These are phyloP conservation scores for Kryptolebias marmoratus DNA, from an alignment of 2,113 vertebrate genomes.

Conservation along the genomic window DNA sequence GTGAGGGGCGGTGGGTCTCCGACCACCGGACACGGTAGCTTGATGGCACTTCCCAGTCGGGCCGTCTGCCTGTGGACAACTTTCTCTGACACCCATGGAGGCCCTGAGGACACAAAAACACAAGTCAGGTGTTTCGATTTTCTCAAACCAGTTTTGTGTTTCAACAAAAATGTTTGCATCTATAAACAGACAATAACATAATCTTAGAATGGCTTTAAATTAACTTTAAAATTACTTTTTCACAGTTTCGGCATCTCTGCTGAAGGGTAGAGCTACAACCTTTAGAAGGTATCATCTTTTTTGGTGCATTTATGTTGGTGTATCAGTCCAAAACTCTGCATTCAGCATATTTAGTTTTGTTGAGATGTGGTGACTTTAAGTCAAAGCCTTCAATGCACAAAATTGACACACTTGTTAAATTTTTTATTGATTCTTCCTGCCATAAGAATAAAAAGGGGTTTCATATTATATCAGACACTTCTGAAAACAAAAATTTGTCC, in stretches of 20 bases:
- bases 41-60: slow-evolving; percentile 89
- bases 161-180: too few species aligned
- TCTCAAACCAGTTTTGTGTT: too few species aligned
- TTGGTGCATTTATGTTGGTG: neutral
- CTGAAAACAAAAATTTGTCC: too few species aligned
- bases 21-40: slow-evolving; percentile 93
- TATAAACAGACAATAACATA: neutral
- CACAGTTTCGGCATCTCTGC: neutral
- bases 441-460: too few species aligned
- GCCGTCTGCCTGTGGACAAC: slow-evolving; percentile 90
- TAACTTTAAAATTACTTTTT: neutral
- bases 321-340: neutral
- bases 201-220: neutral
- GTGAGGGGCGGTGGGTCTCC: slow-evolving; percentile 94
- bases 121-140: neutral
- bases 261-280: neutral
- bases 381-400: too few species aligned
- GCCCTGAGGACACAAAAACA: slow-evolving; percentile 79
- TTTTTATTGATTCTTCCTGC: too few species aligned
- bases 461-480: too few species aligned
- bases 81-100: slow-evolving; percentile 90
- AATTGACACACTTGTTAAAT: too few species aligned
- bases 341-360: neutral
- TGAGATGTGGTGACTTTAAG: neutral
- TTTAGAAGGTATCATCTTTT: neutral